A percentile compares a stretch with the other conserved stretches of the same genome.
Evolutionary conservation across 2,888 invertebrate genomes (phyloP).

Genomic region (Erynnis tages): DNA sequence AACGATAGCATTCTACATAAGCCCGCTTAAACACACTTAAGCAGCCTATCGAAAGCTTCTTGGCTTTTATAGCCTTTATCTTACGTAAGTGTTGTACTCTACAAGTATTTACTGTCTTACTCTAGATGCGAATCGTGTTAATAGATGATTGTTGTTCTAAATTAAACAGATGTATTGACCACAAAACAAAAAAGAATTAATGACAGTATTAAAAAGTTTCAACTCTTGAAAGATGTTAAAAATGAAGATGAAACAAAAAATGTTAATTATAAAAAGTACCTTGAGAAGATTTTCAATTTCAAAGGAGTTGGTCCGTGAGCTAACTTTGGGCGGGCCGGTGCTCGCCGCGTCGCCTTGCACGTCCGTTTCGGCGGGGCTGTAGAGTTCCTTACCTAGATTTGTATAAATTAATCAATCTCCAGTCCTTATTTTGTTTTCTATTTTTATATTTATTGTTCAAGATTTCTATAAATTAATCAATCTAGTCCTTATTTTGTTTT

Average conservation of each 20-base stretch:
- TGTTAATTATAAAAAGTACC: constrained; percentile 56
- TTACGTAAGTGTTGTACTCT: constrained; percentile 10
- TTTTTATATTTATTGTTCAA: no score
- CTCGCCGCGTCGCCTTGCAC: constrained; percentile 57
- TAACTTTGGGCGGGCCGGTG: constrained; percentile 82
- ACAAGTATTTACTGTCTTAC: constrained; percentile 1
- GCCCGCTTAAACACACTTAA: constrained; percentile 21
- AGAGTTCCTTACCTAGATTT: constrained; percentile 87
- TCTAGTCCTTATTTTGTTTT: no score
- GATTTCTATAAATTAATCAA: no score
- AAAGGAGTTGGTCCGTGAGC: constrained; percentile 93
- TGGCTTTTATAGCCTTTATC: constrained; percentile 15
- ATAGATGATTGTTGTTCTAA: not conserved
- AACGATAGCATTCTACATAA: constrained; percentile 17
- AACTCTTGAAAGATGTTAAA: not conserved
- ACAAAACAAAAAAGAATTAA: constrained; percentile 2
- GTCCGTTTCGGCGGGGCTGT: constrained; percentile 82
- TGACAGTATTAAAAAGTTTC: not conserved
- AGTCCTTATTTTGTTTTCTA: no score
- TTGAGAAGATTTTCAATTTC: constrained; percentile 97
- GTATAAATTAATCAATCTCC: no score
- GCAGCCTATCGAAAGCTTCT: constrained; percentile 16
- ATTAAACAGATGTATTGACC: not conserved
- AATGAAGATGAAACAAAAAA: not conserved
- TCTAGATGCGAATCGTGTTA: constrained; percentile 7